Percentiles rank a stretch among this genome's conserved stretches.
Conservation (phyloP, 1,140 invertebrate genomes). For the Ooceraea biroi region DNA sequence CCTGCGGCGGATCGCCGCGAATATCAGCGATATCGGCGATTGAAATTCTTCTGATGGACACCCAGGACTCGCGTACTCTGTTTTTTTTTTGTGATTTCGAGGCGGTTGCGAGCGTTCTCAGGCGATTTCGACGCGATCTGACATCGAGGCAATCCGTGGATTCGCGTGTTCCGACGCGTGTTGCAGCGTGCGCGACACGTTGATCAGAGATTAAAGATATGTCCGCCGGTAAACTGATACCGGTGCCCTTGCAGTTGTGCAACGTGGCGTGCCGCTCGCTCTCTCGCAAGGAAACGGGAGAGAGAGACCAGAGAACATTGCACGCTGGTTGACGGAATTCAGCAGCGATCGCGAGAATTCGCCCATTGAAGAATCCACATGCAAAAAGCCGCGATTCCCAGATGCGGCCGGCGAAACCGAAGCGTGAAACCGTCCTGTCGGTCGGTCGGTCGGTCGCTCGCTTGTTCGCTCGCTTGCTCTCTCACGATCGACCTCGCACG, state of each 20-base stretch:
- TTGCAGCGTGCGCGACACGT: too few relatives aligned
- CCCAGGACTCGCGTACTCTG: background rate
- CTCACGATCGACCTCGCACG: constrained; percentile 69
- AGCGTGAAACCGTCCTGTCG: constrained; percentile 45
- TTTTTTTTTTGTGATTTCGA: too few relatives aligned
- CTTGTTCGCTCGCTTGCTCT: constrained; percentile 49
- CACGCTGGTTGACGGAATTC: too few relatives aligned
- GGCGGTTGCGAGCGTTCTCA: too few relatives aligned
- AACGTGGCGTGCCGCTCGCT: background rate
- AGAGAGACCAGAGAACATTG: background rate
- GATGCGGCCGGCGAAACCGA: constrained; percentile 7
- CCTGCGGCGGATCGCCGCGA: background rate
- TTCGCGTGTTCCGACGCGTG: too few relatives aligned
- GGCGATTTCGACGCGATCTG: too few relatives aligned
- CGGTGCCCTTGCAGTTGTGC: constrained; percentile 19
- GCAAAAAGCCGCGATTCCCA: constrained; percentile 46
- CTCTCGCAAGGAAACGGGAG: background rate
- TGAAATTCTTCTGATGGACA: background rate
- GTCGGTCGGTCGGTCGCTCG: background rate
- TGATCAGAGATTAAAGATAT: background rate
- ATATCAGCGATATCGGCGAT: background rate
- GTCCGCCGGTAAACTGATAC: background rate
- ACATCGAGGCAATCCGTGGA: too few relatives aligned
- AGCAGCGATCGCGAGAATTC: constrained; percentile 3
- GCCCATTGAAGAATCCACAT: constrained; percentile 5